These are phyloP conservation scores for Cryptoblepharus egeriae DNA, from an alignment of 2,797 vertebrate genomes.

Conservation along the genomic window DNA sequence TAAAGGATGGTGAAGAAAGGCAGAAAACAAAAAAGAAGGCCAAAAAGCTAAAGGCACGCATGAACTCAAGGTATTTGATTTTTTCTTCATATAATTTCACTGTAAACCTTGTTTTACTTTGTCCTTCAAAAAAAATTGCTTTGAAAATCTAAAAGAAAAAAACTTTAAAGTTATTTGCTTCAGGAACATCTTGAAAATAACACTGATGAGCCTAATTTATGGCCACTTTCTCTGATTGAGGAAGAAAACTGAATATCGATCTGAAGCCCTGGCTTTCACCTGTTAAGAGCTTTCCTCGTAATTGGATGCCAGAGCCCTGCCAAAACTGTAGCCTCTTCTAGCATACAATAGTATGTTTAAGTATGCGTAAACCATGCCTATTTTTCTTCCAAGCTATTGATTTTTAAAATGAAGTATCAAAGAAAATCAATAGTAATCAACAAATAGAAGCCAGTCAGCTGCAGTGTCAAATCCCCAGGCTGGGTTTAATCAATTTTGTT, in stretches of 20 bases:
- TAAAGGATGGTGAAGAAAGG: constrained; percentile 90
- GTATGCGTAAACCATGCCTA: constrained; percentile 92
- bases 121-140: constrained; percentile 51
- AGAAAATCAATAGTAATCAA: constrained; percentile 99
- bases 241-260: constrained; percentile 92
- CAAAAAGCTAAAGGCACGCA: constrained; percentile 94
- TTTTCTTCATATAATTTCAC: constrained; percentile 20
- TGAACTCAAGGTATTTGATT: constrained; percentile 91
- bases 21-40: constrained; percentile 95
- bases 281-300: constrained; percentile 98
- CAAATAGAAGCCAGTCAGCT: constrained; percentile 90
- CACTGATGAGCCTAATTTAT: constrained; percentile 97
- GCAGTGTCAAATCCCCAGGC: constrained; percentile 85
- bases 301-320: constrained; percentile 89
- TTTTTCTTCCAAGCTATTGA: constrained; percentile 93
- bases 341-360: constrained; percentile 88
- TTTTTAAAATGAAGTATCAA: constrained; percentile 98
- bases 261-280: constrained; percentile 86
- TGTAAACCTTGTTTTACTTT: constrained; percentile 31
- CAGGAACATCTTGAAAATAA: constrained; percentile 85
- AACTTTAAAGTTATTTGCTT: constrained; percentile 85
- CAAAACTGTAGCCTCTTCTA: constrained; percentile 84
- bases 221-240: constrained; percentile 98
- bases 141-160: constrained; percentile 66
- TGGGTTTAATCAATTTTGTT: constrained; percentile 86